A percentile compares a stretch with the other conserved stretches of the same genome.
Evolutionary conservation across 1,140 invertebrate species (phyloP).

Genomic region (Penaeus chinensis): DNA sequence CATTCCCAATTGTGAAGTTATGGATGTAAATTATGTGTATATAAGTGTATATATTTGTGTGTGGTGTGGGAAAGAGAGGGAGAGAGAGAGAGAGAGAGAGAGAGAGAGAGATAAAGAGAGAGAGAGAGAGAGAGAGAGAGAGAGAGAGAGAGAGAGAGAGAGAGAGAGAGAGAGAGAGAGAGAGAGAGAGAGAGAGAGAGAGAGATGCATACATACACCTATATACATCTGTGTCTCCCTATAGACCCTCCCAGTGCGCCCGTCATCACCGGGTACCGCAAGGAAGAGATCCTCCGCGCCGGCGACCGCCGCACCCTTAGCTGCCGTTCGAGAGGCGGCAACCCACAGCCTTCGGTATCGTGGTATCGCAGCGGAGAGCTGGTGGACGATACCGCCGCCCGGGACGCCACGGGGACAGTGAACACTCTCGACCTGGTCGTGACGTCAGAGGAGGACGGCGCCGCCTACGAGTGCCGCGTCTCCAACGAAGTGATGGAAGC

Average conservation of each 20-base stretch:
- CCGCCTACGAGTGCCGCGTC: constrained; percentile 90
- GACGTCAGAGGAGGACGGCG: constrained; percentile 81
- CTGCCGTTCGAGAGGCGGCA: constrained; percentile 91
- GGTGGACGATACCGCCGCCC: constrained; percentile 74
- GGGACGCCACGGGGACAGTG: neutral
- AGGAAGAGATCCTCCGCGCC: constrained; percentile 85
- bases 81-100: too few relatives aligned
- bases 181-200: too few relatives aligned
- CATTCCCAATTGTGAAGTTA: too few relatives aligned
- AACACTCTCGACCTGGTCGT: constrained; percentile 12
- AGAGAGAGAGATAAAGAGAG: too few relatives aligned
- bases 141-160: too few relatives aligned
- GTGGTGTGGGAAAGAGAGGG: too few relatives aligned
- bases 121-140: too few relatives aligned
- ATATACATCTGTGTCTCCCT: too few relatives aligned
- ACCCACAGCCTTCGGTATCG: constrained; percentile 90
- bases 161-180: too few relatives aligned
- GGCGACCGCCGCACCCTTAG: constrained; percentile 88
- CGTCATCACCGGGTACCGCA: constrained; percentile 90
- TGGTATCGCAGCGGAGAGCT: constrained; percentile 93
- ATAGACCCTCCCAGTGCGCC: constrained; percentile 90
- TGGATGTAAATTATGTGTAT: too few relatives aligned
- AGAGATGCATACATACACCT: too few relatives aligned
- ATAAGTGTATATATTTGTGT: too few relatives aligned
- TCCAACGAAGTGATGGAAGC: constrained; percentile 87